Evolutionary conservation across 1,140 invertebrate species (phyloP).

Genomic region (Chlorops oryzae): DNA sequence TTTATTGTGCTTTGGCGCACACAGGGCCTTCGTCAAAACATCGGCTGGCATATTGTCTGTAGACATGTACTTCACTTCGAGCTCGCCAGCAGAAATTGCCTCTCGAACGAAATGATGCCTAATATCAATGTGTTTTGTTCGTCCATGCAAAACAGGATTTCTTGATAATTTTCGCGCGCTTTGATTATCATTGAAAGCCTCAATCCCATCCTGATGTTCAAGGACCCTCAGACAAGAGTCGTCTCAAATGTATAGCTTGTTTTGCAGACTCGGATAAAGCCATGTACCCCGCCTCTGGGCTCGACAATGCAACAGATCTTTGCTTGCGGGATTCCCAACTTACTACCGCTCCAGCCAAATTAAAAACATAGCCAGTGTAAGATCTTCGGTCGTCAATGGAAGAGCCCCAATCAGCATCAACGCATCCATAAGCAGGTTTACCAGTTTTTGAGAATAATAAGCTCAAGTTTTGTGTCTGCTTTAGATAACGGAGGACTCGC

Average conservation of each 20-base stretch:
- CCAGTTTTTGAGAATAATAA: slow-evolving; percentile 6
- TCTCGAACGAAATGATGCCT: slow-evolving; percentile 27
- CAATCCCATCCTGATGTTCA: not conserved
- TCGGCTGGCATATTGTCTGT: slow-evolving; percentile 19
- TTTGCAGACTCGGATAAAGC: slow-evolving; percentile 25
- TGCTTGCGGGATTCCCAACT: slow-evolving; percentile 49
- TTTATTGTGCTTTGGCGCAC: slow-evolving; percentile 1
- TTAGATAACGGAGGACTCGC: too few relatives aligned
- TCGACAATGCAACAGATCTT: slow-evolving; percentile 25
- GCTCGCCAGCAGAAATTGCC: slow-evolving; percentile 12
- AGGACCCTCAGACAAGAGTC: slow-evolving; percentile 12
- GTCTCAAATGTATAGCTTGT: slow-evolving; percentile 19
- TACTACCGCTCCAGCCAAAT: slow-evolving; percentile 30
- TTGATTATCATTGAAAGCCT: slow-evolving; percentile 39
- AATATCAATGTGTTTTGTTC: slow-evolving; percentile 36
- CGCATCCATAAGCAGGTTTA: not conserved
- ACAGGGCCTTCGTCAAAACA: slow-evolving; percentile 12
- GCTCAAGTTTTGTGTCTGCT: too few relatives aligned
- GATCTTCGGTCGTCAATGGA: slow-evolving; percentile 1
- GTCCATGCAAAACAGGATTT: slow-evolving; percentile 43
- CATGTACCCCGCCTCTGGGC: slow-evolving; percentile 46
- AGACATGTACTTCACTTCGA: slow-evolving; percentile 20
- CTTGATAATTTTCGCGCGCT: slow-evolving; percentile 41
- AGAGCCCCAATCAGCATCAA: not conserved
- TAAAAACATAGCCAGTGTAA: slow-evolving; percentile 11